Percentiles rank a stretch among this genome's conserved stretches.
These are phyloP conservation scores for Luscinia luscinia DNA, from an alignment of 2,797 vertebrate genomes.

Conservation along the genomic window DNA sequence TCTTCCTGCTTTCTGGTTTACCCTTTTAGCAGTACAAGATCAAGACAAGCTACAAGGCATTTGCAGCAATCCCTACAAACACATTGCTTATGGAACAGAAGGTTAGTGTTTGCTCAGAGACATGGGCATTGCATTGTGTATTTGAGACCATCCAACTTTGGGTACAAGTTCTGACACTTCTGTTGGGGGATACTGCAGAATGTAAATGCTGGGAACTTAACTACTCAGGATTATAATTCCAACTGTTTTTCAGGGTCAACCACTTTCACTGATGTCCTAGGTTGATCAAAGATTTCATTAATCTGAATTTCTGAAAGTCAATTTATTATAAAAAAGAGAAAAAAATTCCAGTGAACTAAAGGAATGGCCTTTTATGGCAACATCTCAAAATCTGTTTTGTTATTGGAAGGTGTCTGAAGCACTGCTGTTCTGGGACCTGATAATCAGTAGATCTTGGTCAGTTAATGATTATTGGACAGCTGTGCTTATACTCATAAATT, in stretches of 20 bases:
- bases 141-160: not conserved
- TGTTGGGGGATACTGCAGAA: not conserved
- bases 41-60: constrained; percentile 92
- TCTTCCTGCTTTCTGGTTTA: constrained; percentile 71
- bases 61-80: constrained; percentile 97
- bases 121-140: not conserved
- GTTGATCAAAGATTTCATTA: not conserved
- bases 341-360: not conserved
- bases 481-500: not conserved
- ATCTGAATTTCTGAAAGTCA: not conserved
- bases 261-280: not conserved
- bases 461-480: not conserved
- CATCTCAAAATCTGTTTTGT: not conserved
- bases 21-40: constrained; percentile 88
- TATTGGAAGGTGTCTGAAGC: not conserved
- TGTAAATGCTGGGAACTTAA: not conserved
- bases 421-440: not conserved
- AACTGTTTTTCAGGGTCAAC: not conserved
- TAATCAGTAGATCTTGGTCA: not conserved
- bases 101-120: constrained; percentile 82
- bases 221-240: not conserved
- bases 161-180: not conserved
- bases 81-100: constrained; percentile 95
- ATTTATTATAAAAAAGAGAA: not conserved
- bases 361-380: not conserved